Conservation (phyloP, 37 sponge, comb jelly and placozoan species). For the Cliona cf. orientalis region DNA sequence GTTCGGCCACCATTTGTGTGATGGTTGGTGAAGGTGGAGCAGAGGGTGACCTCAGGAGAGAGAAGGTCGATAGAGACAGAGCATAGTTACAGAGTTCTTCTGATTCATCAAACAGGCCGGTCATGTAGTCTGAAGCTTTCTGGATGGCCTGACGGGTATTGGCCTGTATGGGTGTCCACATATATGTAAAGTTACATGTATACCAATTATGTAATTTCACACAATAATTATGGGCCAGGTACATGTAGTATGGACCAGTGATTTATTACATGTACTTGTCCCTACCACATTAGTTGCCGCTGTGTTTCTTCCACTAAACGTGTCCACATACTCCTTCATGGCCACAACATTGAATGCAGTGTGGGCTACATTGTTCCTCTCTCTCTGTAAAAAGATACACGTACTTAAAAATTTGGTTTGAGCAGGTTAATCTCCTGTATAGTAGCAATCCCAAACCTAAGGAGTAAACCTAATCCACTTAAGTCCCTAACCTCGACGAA, state of each 20-base stretch:
- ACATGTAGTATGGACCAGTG: too few species aligned
- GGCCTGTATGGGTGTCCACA: neutral
- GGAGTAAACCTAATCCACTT: neutral
- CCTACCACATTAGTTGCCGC: neutral
- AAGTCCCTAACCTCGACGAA: neutral
- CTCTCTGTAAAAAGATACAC: neutral
- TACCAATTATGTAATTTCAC: too few species aligned
- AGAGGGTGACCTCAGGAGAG: conserved; percentile 2
- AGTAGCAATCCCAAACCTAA: too few species aligned
- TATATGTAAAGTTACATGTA: neutral
- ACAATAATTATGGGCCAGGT: too few species aligned
- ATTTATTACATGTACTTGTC: neutral
- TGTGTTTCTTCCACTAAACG: neutral
- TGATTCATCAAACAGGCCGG: neutral
- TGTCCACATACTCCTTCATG: conserved; percentile 18
- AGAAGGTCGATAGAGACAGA: conserved; percentile 26
- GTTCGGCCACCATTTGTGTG: neutral
- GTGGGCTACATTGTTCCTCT: neutral
- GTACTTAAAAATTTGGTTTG: too few species aligned
- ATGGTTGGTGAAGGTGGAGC: too few species aligned
- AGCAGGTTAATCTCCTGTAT: too few species aligned
- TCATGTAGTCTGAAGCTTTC: conserved; percentile 11
- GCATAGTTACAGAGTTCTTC: conserved; percentile 39
- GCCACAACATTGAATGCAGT: conserved; percentile 39
- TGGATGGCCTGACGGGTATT: conserved; percentile 1